Conservation (phyloP, 2,888 invertebrate species). For the Buathra laborator region DNA sequence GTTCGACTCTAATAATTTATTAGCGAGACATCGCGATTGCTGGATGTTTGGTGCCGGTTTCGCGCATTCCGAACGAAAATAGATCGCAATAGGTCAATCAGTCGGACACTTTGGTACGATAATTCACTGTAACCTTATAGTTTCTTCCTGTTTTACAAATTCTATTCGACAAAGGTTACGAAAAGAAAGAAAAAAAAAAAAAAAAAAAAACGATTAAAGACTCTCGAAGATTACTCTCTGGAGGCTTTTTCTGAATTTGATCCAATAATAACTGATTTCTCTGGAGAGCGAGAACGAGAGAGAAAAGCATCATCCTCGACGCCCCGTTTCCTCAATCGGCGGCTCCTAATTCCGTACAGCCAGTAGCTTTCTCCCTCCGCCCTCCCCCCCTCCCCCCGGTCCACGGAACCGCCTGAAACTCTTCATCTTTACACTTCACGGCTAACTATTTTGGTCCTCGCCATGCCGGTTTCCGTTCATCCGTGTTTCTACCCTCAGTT, state of each 20-base stretch:
- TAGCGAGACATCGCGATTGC: too few relatives aligned
- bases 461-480: slow-evolving; percentile 18
- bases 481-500: neutral
- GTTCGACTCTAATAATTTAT: too few relatives aligned
- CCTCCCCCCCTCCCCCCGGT: neutral
- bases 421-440: slow-evolving; percentile 8
- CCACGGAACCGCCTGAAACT: neutral
- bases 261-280: slow-evolving; percentile 63
- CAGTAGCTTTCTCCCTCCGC: slow-evolving; percentile 4
- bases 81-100: too few relatives aligned
- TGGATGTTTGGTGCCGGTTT: too few relatives aligned
- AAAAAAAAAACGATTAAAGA: slow-evolving; percentile 17
- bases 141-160: neutral
- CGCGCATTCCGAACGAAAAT: too few relatives aligned
- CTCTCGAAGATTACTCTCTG: slow-evolving; percentile 17
- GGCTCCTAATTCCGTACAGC: slow-evolving; percentile 36
- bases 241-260: slow-evolving; percentile 44
- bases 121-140: neutral
- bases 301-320: slow-evolving; percentile 22
- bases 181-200: slow-evolving; percentile 10
- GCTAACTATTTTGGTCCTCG: slow-evolving; percentile 49
- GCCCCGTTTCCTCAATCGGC: slow-evolving; percentile 12
- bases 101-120: neutral
- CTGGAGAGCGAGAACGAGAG: slow-evolving; percentile 36
- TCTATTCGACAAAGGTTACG: neutral